Conservation (phyloP, 2,113 vertebrate genomes). For the Procapra przewalskii region DNA sequence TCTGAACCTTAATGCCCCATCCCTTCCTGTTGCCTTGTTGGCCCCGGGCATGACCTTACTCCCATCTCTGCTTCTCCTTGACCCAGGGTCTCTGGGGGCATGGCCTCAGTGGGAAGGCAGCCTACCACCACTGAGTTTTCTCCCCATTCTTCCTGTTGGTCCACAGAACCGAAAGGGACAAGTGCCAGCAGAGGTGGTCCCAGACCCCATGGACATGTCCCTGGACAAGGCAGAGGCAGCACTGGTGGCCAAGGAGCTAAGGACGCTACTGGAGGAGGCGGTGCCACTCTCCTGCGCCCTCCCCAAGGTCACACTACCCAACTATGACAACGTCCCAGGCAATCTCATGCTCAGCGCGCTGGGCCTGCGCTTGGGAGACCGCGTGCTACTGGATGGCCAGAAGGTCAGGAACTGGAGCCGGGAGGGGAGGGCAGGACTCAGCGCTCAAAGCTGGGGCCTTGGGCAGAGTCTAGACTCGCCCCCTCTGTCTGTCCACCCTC, state of each 20-base stretch:
- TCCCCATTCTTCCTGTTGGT: background rate
- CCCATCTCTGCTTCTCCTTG: background rate
- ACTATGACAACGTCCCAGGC: conserved; percentile 94
- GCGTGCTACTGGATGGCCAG: conserved; percentile 87
- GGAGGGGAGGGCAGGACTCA: background rate
- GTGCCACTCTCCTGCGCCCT: conserved; percentile 92
- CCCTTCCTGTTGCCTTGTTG: background rate
- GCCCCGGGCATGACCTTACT: background rate
- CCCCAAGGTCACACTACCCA: conserved; percentile 89
- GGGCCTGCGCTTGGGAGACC: conserved; percentile 90
- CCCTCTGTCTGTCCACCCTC: background rate
- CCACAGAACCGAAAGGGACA: conserved; percentile 91
- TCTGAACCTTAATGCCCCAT: background rate
- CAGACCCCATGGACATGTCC: conserved; percentile 94
- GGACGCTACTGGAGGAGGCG: conserved; percentile 88
- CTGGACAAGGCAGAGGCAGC: conserved; percentile 92
- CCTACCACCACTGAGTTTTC: background rate
- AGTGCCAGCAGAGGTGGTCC: conserved; percentile 90
- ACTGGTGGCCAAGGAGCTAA: conserved; percentile 91
- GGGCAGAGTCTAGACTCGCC: background rate
- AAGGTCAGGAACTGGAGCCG: conserved; percentile 81
- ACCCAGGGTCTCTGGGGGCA: background rate
- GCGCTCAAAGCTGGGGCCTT: background rate
- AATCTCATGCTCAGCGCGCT: conserved; percentile 91
- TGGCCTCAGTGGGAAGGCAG: background rate